Evolutionary conservation across 2,888 invertebrate species (phyloP).

Genomic region (Andrena bicolor): DNA sequence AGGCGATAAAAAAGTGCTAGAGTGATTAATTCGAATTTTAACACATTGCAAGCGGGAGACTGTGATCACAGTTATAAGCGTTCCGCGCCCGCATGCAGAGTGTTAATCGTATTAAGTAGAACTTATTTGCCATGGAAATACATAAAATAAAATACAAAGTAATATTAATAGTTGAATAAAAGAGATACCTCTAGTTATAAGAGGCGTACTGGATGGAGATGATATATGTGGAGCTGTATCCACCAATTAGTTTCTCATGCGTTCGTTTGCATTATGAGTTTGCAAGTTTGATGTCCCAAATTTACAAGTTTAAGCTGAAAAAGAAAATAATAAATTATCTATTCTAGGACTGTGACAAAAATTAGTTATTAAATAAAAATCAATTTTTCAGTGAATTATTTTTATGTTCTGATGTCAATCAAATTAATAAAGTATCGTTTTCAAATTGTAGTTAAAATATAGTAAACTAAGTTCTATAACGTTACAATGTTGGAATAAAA

Average conservation of each 20-base stretch:
- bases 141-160: slow-evolving; percentile 27
- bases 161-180: slow-evolving; percentile 42
- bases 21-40: slow-evolving; percentile 9
- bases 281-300: slow-evolving; percentile 51
- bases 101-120: slow-evolving; percentile 1
- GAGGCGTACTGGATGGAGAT: slow-evolving; percentile 48
- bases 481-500: no score
- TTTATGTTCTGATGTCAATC: no score
- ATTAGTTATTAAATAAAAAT: slow-evolving; percentile 10
- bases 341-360: slow-evolving; percentile 41
- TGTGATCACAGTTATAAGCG: no score
- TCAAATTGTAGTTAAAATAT: no score
- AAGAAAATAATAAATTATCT: slow-evolving; percentile 60
- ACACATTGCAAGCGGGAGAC: no score
- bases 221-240: slow-evolving; percentile 50
- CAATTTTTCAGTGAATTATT: no score
- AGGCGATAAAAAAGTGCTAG: slow-evolving; percentile 8
- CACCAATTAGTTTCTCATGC: slow-evolving; percentile 47
- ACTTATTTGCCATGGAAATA: slow-evolving; percentile 19
- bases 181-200: slow-evolving; percentile 54
- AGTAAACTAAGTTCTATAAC: no score
- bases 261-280: slow-evolving; percentile 50
- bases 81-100: no score
- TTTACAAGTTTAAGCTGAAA: slow-evolving; percentile 60
- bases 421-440: no score